phyloP scores from a whole-genome alignment of 2,113 vertebrate genomes.

The Cyanocitta stelleri region DNA sequence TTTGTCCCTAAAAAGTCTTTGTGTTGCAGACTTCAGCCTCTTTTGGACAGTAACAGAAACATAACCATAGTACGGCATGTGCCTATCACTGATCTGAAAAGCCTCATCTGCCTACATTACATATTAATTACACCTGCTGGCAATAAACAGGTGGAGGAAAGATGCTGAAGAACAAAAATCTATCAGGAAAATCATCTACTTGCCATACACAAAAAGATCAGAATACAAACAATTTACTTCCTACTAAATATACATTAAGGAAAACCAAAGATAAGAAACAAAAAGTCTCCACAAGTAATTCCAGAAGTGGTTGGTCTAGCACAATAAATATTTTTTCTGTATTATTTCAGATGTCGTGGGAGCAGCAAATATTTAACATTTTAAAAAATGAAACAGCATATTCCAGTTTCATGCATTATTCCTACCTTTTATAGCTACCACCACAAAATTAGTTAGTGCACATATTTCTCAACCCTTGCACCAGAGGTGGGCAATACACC shows the following conservation, averaged over 20 bases:
- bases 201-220: background rate
- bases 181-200: background rate
- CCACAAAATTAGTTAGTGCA: background rate
- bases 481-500: background rate
- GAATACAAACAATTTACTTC: background rate
- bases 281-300: background rate
- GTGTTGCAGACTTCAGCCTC: background rate
- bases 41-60: background rate
- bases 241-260: background rate
- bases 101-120: background rate
- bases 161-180: background rate
- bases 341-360: background rate
- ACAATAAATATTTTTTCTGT: background rate
- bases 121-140: background rate
- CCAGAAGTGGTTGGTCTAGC: background rate
- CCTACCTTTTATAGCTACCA: background rate
- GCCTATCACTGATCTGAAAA: background rate
- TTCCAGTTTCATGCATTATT: background rate
- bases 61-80: background rate
- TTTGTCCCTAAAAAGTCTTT: background rate
- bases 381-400: background rate
- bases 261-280: background rate
- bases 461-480: constrained; percentile 2
- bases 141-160: background rate
- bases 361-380: background rate